Conservation (phyloP, 2,888 invertebrate genomes). For the Ochropleura leucogaster region DNA sequence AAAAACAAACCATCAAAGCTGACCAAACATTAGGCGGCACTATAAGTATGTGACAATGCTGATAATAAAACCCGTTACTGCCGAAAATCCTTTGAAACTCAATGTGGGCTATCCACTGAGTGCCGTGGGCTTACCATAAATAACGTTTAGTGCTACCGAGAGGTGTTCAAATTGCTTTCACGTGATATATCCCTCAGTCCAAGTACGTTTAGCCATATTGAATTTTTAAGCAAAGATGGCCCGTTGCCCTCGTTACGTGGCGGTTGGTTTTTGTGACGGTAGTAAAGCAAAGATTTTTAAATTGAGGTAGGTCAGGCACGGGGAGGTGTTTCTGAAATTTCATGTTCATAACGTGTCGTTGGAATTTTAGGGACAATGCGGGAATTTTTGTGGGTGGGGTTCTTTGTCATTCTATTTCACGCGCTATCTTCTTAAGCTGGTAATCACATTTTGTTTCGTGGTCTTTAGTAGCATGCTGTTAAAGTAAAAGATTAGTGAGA, state of each 20-base stretch:
- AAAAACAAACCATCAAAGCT: slow-evolving; percentile 14
- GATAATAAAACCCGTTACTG: slow-evolving; percentile 72
- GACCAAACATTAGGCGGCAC: slow-evolving; percentile 51
- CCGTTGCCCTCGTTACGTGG: slow-evolving; percentile 59
- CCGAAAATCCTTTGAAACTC: slow-evolving; percentile 84
- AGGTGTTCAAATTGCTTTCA: slow-evolving; percentile 89
- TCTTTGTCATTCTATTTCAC: too few relatives aligned
- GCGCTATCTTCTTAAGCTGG: background rate
- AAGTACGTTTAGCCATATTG: slow-evolving; percentile 86
- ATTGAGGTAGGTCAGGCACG: slow-evolving; percentile 75
- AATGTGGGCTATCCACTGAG: slow-evolving; percentile 86
- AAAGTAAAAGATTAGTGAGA: background rate
- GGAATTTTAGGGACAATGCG: slow-evolving; percentile 8
- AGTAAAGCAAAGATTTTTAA: slow-evolving; percentile 75
- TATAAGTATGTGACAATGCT: slow-evolving; percentile 68
- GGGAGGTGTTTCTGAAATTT: slow-evolving; percentile 75
- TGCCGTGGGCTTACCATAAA: slow-evolving; percentile 87
- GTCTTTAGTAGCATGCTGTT: background rate
- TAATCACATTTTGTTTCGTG: background rate
- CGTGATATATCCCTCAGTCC: slow-evolving; percentile 86
- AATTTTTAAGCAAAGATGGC: slow-evolving; percentile 85
- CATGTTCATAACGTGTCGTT: slow-evolving; percentile 63
- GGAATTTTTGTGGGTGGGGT: background rate
- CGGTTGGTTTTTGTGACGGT: slow-evolving; percentile 67
- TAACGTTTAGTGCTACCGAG: slow-evolving; percentile 87